Evolutionary conservation across 2,113 vertebrate genomes (phyloP).

Genomic region (Saiga tatarica): DNA sequence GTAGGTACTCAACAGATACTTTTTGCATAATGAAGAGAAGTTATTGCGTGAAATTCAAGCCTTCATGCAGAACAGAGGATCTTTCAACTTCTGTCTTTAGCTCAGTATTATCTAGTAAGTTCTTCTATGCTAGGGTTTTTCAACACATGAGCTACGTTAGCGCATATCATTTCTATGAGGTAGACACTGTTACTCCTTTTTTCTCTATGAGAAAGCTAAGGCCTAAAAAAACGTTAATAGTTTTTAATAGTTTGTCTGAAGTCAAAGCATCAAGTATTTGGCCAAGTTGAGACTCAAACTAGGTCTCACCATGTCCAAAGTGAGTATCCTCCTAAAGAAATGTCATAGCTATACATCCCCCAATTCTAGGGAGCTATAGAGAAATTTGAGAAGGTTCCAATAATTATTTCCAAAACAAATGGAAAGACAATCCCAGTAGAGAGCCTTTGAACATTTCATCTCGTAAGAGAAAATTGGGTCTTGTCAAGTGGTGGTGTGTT

Average conservation of each 20-base stretch:
- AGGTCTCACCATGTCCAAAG: not conserved
- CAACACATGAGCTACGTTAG: fast-evolving
- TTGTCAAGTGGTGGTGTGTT: not conserved
- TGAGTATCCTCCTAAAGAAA: not conserved
- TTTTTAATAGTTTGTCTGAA: not conserved
- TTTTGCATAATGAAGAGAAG: not conserved
- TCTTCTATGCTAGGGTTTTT: not conserved
- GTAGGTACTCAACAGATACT: not conserved
- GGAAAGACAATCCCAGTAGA: not conserved
- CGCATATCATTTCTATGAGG: fast-evolving
- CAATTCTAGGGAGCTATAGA: not conserved
- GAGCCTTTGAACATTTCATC: not conserved
- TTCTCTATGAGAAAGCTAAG: not conserved
- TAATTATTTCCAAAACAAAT: not conserved
- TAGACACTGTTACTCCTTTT: not conserved
- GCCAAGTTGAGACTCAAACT: not conserved
- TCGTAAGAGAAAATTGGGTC: not conserved
- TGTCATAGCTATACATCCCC: not conserved
- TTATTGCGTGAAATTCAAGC: not conserved
- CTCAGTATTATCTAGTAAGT: fast-evolving
- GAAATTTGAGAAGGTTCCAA: not conserved
- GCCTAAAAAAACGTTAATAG: not conserved
- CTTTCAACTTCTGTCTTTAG: not conserved
- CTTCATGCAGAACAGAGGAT: not conserved
- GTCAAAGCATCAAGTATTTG: not conserved